Evolutionary conservation across 2,888 invertebrate species (phyloP).

Genomic region (Teinopalpus imperialis): DNA sequence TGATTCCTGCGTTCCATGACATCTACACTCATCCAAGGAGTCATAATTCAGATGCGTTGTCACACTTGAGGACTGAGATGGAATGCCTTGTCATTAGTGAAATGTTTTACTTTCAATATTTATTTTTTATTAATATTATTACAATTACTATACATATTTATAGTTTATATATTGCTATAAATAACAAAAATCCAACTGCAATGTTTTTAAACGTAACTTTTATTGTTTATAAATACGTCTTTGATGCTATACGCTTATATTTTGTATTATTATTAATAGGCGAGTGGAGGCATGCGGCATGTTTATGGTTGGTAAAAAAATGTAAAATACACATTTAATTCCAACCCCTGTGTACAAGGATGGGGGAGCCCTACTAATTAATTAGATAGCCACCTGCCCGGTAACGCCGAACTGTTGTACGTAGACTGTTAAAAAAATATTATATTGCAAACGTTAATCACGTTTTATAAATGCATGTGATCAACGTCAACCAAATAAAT

Average conservation of each 20-base stretch:
- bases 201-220: no score
- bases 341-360: slow-evolving; percentile 50
- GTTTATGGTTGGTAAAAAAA: slow-evolving; percentile 57
- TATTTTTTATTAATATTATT: no score
- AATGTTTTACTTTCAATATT: no score
- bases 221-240: slow-evolving; percentile 37
- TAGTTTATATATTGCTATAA: no score
- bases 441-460: slow-evolving; percentile 41
- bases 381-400: slow-evolving; percentile 72
- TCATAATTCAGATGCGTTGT: no score
- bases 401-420: slow-evolving; percentile 47
- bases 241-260: slow-evolving; percentile 37
- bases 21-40: no score
- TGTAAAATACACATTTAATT: slow-evolving; percentile 76
- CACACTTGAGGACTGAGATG: no score
- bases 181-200: no score
- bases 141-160: no score
- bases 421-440: slow-evolving; percentile 38
- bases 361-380: slow-evolving; percentile 58
- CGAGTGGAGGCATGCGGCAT: slow-evolving; percentile 52
- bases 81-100: no score
- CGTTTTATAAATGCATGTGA: slow-evolving; percentile 29
- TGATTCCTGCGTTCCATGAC: no score
- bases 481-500: slow-evolving; percentile 1
- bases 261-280: slow-evolving; percentile 61